Evolutionary conservation across 2,888 invertebrate species (phyloP).

Genomic region (Psococerastis gibbosa): DNA sequence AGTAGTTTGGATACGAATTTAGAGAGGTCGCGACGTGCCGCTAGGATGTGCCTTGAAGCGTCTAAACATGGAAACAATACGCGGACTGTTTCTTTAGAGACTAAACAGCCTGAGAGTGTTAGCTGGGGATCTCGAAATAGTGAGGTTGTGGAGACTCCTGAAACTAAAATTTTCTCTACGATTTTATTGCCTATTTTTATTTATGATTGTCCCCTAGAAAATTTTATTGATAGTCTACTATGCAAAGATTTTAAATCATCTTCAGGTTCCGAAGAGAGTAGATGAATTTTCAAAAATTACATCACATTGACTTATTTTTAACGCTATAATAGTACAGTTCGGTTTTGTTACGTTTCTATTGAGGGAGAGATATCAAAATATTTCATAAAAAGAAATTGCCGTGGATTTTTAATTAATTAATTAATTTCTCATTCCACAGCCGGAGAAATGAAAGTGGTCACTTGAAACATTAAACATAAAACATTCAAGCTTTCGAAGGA

Average conservation of each 20-base stretch:
- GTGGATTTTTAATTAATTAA: too few relatives aligned
- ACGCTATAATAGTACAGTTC: background rate
- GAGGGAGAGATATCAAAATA: background rate
- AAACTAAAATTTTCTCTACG: conserved; percentile 18
- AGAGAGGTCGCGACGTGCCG: background rate
- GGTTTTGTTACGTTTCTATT: background rate
- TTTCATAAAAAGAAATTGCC: background rate
- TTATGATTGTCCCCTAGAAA: conserved; percentile 42
- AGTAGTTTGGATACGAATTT: conserved; percentile 9
- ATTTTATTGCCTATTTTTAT: conserved; percentile 39
- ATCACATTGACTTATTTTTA: too few relatives aligned
- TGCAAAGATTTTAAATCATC: conserved; percentile 20
- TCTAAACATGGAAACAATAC: background rate
- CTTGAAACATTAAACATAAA: too few relatives aligned
- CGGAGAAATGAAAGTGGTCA: too few relatives aligned
- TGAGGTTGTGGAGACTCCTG: background rate
- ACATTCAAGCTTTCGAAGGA: too few relatives aligned
- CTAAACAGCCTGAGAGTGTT: background rate
- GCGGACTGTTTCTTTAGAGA: background rate
- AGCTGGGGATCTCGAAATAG: background rate
- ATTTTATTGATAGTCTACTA: conserved; percentile 34
- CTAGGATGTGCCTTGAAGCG: background rate
- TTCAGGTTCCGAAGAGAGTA: too few relatives aligned
- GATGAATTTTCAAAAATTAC: too few relatives aligned
- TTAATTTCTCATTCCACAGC: too few relatives aligned